Conservation (phyloP, 2,888 invertebrate species). For the Dermolepida albohirtum region DNA sequence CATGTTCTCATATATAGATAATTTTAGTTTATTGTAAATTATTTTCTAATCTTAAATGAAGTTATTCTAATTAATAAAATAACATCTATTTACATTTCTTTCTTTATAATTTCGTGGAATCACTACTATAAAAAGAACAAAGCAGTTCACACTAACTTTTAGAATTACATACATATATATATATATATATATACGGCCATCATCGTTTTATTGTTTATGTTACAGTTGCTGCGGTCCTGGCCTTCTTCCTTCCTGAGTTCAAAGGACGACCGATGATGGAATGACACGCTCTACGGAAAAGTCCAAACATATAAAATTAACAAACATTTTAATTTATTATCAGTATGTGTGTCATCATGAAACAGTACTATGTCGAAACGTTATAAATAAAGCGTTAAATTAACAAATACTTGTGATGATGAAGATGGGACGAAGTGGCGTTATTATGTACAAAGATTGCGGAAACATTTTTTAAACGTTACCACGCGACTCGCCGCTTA, state of each 20-base stretch:
- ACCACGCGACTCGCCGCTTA: no score
- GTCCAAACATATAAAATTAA: slow-evolving; percentile 22
- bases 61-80: no score
- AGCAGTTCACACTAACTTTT: background rate
- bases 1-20: no score
- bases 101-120: slow-evolving; percentile 7
- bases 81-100: background rate
- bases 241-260: slow-evolving; percentile 53
- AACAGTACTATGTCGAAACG: slow-evolving; percentile 10
- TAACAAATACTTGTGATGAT: background rate
- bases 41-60: no score
- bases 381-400: slow-evolving; percentile 22
- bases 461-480: no score
- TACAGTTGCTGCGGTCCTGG: slow-evolving; percentile 51
- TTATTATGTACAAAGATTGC: background rate
- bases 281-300: slow-evolving; percentile 44
- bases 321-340: slow-evolving; percentile 24
- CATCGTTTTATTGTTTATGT: slow-evolving; percentile 32
- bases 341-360: slow-evolving; percentile 5
- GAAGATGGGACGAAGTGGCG: background rate
- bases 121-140: background rate
- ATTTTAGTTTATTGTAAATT: no score
- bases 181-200: slow-evolving; percentile 12
- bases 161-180: no score
- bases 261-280: slow-evolving; percentile 52